Conservation (phyloP, 2,113 vertebrate genomes). For the Pteruthius melanotis region DNA sequence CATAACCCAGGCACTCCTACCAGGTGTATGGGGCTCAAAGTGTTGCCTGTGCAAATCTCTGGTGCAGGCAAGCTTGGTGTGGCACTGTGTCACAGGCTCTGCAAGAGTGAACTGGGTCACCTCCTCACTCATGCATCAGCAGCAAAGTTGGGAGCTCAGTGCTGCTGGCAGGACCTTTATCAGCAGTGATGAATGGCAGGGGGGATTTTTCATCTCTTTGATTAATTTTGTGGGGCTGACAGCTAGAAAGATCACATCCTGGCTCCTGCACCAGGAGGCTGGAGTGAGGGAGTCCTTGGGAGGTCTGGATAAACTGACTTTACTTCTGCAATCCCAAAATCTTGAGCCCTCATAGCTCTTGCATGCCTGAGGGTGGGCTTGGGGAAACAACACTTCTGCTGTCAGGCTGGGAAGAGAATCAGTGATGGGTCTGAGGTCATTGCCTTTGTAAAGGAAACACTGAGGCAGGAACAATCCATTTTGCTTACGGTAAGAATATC, state of each 20-base stretch:
- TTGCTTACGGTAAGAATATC: background rate
- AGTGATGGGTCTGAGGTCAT: background rate
- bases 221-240: constrained; percentile 19
- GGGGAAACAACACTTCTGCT: background rate
- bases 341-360: fast-evolving
- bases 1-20: background rate
- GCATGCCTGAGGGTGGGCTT: background rate
- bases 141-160: background rate
- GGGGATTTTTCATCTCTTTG: constrained; percentile 27
- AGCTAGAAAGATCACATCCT: background rate
- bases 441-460: background rate
- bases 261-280: fast-evolving
- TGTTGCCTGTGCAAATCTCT: background rate
- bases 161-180: constrained; percentile 12
- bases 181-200: background rate
- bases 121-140: background rate
- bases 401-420: background rate
- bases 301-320: background rate
- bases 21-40: background rate
- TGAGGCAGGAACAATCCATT: background rate
- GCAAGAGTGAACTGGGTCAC: background rate
- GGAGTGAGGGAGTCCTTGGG: background rate
- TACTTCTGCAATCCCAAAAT: background rate
- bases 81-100: background rate
- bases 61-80: background rate